Base-by-base conservation (phyloP, 2,797 vertebrate genomes). In the Alectoris magna region DNA sequence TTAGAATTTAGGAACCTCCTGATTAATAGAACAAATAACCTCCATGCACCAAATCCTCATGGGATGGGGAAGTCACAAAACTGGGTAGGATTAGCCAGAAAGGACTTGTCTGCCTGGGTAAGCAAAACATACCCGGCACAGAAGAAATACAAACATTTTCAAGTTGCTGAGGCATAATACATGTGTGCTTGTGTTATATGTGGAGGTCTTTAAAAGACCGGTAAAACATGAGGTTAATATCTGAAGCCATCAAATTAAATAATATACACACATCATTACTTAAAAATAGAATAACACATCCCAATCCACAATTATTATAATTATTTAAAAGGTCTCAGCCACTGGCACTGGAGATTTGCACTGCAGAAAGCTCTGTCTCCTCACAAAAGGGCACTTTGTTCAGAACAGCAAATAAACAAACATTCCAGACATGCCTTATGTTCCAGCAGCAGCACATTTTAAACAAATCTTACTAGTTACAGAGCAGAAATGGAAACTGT, bases 401-500 rank as follows among this genome's bases (percentile, higher is more conserved):
- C 70, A 84, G 70, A 94, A 91, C 77, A 13, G 90, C 92, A 91
- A 97, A 92, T 91, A 97, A 97, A 97, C 94, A 97, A 80, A 93
- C 94, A 96, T 96, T 96, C 94, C 75, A 93, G 94, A 84, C 75
- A 18, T 95, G 94, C 92, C 95, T 91, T 93, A 87, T 93, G 93
- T 96, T 96, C 92, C 93, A 97, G 92, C 84, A 96, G 95, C 85
- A 93, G 97, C 7, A 44, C 73, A 93, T 97, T 97, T 97, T 95
- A 96, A 98, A 96, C 91, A 97, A 96, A 96, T 97, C 95, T 97
- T 96, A 92, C 90, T 93, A 97, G 96, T 97, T 97, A 97, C 93
- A 96, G 96, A 97, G 89, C 91, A 98, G 97, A 97, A 97, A 96
- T 96, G 96, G 92, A 97, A 98, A 96, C 96, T 97, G 96, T 98